A percentile compares a stretch with the other conserved stretches of the same genome.
Conservation (phyloP, 2,888 invertebrate species). For the Zeuzera pyrina region DNA sequence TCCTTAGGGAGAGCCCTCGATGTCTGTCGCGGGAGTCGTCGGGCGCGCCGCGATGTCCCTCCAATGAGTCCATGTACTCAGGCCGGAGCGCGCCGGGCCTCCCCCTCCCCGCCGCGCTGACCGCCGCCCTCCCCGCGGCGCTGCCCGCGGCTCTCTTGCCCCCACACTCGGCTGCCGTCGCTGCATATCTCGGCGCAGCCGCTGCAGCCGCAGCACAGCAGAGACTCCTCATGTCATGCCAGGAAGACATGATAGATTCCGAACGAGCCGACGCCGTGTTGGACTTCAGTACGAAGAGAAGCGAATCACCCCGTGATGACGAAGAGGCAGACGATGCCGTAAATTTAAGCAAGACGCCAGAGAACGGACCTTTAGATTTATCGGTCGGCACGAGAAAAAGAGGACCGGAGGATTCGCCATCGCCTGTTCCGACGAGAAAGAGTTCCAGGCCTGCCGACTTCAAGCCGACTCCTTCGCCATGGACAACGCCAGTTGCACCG, state of each 20-base stretch:
- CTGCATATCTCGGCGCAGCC: constrained; percentile 83
- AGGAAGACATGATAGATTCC: constrained; percentile 77
- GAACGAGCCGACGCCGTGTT: constrained; percentile 78
- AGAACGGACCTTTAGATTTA: constrained; percentile 84
- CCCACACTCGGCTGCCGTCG: constrained; percentile 87
- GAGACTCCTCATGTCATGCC: constrained; percentile 83
- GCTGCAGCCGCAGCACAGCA: constrained; percentile 83
- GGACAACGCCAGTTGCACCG: constrained; percentile 85
- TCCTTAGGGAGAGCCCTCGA: constrained; percentile 86
- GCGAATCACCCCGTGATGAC: constrained; percentile 62
- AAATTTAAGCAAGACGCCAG: constrained; percentile 79
- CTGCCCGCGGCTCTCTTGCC: constrained; percentile 80
- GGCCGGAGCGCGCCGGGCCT: constrained; percentile 73
- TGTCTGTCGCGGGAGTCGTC: constrained; percentile 88
- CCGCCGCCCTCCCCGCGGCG: constrained; percentile 78
- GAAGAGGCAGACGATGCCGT: constrained; percentile 78
- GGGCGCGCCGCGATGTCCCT: constrained; percentile 82
- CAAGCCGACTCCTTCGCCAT: constrained; percentile 80
- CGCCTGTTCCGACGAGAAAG: constrained; percentile 77
- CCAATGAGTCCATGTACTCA: constrained; percentile 83
- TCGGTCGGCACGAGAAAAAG: constrained; percentile 84
- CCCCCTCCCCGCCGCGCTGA: constrained; percentile 74
- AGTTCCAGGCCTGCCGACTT: constrained; percentile 78
- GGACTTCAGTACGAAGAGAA: constrained; percentile 86
- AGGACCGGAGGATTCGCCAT: constrained; percentile 75